Conservation (phyloP, 2,888 invertebrate species). For the Azorinus chamasolen region DNA sequence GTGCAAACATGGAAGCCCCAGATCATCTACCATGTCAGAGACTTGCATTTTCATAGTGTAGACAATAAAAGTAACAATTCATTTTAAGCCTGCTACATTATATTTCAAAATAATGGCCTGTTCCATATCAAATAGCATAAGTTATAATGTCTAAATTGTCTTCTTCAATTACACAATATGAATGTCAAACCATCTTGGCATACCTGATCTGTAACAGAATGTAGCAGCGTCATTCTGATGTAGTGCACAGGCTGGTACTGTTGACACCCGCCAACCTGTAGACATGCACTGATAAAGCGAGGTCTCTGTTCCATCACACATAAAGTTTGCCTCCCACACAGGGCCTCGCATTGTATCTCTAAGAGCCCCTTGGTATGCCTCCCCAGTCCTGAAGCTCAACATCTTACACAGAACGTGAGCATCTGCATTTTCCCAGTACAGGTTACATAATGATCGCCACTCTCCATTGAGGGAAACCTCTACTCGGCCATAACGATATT, state of each 20-base stretch:
- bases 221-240: slow-evolving; percentile 71
- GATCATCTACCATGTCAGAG: too few species aligned
- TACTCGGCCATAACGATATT: slow-evolving; percentile 83
- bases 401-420: slow-evolving; percentile 88
- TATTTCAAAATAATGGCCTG: too few species aligned
- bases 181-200: neutral
- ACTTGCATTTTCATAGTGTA: too few species aligned
- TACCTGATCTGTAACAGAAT: slow-evolving; percentile 74
- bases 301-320: slow-evolving; percentile 68
- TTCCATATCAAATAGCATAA: too few species aligned
- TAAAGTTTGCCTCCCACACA: slow-evolving; percentile 76
- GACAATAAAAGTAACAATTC: too few species aligned
- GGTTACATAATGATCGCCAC: slow-evolving; percentile 92
- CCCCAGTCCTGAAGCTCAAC: slow-evolving; percentile 67
- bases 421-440: slow-evolving; percentile 90
- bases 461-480: slow-evolving; percentile 90
- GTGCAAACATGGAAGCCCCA: too few species aligned
- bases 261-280: slow-evolving; percentile 61
- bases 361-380: slow-evolving; percentile 52
- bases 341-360: slow-evolving; percentile 67
- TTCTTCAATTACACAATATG: too few species aligned
- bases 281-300: slow-evolving; percentile 70
- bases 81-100: too few species aligned
- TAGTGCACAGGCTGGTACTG: slow-evolving; percentile 46
- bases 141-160: too few species aligned